Evolutionary conservation across 23 tunicate species (phyloP), one percentile per base, ranked within the genome.

Genomic region (Styela clava): DNA sequence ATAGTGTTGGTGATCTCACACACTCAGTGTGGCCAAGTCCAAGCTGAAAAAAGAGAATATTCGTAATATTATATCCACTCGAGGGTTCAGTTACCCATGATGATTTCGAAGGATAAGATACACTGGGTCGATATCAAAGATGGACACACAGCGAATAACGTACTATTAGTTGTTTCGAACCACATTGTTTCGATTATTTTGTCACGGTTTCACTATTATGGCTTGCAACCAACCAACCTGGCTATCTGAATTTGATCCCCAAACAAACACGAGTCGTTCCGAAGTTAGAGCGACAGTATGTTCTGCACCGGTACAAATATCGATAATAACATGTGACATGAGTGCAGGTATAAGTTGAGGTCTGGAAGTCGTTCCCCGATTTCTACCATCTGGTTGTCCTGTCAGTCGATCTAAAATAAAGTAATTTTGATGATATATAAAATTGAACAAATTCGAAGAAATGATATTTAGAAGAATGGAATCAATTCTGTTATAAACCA

Each of bases 201-300:
- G n/a, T n/a, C n/a, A n/a, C n/a, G n/a, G n/a, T n/a, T n/a, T n/a
- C n/a, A n/a, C n/a, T n/a, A n/a, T n/a, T n/a, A n/a, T n/a, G n/a
- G n/a, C n/a, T n/a, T n/a, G n/a, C n/a, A n/a, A n/a, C n/a, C n/a
- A n/a, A 21, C 72, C 3, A n/a, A 92, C 95, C 92, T 95, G 99
- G 26, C 99, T 96, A 33, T 95, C 99, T 27, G 87, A 74, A 76
- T 95, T 95, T 30, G 88, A 78, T 16, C 99, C 99, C 99, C 99
- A 95, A 1, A 79, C 82, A 79, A 74, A 95, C 0, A 95, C 99
- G 23, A 76, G 37, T 0, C 67, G 85, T 35, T 90, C 61, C 16
- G 89, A 74, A 24, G 91, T 90, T 18, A 95, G 82, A 23, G 89
- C 99, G 2, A 95, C 65, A 0, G 89, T 86, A 69, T 95, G 95